phyloP scores from a whole-genome alignment of 2,888 invertebrate genomes.

The Malthinus seriepunctatus region DNA sequence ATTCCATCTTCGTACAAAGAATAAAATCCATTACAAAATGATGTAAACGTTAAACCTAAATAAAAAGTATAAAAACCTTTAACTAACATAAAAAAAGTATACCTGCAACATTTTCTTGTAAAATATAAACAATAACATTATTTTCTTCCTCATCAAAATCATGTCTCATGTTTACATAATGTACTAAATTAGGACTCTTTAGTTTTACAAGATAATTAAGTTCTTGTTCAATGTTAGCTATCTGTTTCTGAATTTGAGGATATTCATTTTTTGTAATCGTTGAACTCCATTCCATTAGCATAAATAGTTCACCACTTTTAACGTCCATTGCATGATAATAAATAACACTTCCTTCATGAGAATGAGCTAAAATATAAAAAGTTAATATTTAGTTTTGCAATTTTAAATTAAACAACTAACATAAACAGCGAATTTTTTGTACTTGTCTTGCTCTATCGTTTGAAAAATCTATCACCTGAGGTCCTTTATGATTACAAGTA shows the following conservation, averaged over 20 bases:
- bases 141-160: conserved; percentile 60
- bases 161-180: conserved; percentile 75
- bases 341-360: conserved; percentile 67
- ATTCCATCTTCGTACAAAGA: conserved; percentile 61
- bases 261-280: conserved; percentile 52
- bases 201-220: conserved; percentile 70
- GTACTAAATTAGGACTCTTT: conserved; percentile 72
- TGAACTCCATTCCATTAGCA: conserved; percentile 77
- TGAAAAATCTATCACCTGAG: conserved; percentile 60
- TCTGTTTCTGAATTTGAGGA: conserved; percentile 59
- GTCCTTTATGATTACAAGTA: conserved; percentile 61
- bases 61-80: conserved; percentile 23
- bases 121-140: conserved; percentile 65
- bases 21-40: conserved; percentile 58
- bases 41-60: conserved; percentile 49
- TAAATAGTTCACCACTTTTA: conserved; percentile 70
- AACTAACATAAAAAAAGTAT: conserved; percentile 27
- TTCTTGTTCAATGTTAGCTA: conserved; percentile 77
- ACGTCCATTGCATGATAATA: conserved; percentile 78
- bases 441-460: conserved; percentile 64
- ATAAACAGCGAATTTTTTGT: conserved; percentile 76
- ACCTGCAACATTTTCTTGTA: conserved; percentile 70
- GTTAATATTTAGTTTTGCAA: too few relatives aligned
- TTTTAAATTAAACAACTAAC: conserved; percentile 50
- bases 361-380: conserved; percentile 64